A percentile compares a stretch with the other conserved stretches of the same genome.
Evolutionary conservation across 2,113 vertebrate species (phyloP).

Genomic region (Fregata magnificens): DNA sequence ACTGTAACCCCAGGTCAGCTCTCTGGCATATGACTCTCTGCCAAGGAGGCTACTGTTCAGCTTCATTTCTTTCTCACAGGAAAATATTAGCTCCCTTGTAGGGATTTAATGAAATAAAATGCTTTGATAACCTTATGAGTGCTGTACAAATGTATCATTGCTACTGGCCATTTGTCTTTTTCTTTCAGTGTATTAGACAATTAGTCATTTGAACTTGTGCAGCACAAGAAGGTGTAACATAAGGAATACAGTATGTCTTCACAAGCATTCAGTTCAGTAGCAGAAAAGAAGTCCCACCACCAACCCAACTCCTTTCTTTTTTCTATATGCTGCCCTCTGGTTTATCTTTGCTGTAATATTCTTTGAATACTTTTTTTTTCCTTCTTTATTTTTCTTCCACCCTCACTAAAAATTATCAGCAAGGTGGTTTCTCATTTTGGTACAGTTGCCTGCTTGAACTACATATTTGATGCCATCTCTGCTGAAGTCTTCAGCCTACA

Average conservation of each 20-base stretch:
- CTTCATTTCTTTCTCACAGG: background rate
- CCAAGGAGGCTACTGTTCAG: background rate
- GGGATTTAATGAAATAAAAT: background rate
- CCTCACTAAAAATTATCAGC: background rate
- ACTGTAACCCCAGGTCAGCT: background rate
- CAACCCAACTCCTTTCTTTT: background rate
- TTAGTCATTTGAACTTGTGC: background rate
- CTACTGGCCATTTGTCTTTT: background rate
- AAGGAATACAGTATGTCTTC: background rate
- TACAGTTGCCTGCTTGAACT: background rate
- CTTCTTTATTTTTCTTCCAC: background rate
- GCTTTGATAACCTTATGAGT: background rate
- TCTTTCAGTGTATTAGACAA: background rate
- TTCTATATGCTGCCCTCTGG: background rate
- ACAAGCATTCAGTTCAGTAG: background rate
- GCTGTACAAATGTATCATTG: background rate
- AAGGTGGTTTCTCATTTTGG: background rate
- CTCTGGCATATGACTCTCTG: background rate
- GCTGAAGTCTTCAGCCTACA: background rate
- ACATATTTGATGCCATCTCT: background rate
- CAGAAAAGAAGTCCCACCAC: background rate
- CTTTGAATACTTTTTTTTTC: background rate
- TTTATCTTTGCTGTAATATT: background rate
- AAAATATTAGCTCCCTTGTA: background rate
- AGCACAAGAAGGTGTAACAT: background rate